Base-by-base conservation (phyloP, 2,888 invertebrate species). In the Cancer borealis region DNA sequence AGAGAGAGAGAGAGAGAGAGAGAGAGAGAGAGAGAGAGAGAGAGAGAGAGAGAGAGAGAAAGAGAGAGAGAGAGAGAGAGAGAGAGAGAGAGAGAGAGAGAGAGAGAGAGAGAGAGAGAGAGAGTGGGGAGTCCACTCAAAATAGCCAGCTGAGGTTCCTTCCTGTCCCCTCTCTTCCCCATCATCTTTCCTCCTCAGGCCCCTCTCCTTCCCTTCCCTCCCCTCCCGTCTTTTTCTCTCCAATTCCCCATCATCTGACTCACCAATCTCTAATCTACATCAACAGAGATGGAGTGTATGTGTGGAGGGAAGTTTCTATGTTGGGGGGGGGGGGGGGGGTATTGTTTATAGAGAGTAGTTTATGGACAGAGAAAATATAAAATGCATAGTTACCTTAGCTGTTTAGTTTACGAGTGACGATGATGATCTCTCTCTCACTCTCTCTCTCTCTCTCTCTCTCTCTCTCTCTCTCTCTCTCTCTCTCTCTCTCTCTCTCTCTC, bases 71-170 rank as follows among this genome's bases (percentile, higher is more conserved):
- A 54, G 91, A 54, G 60, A 54, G 91, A 54, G 60, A 54, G 91
- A 91, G 91, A 54, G 49, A 49, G 90, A 89, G 89, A 90, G 46
- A 46, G 17, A 90, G 49, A 45, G 49, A 90, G 49, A 47, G 49
- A 47, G 46, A 89, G 89, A 89, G 89, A 89, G 89, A 89, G 89
- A 47, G 90, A 90, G n/a, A 90, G 49, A 46, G 90, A 90, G 26
- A 90, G 88, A 88, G 39, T 21, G n/a, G 66, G n/a, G 60, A 60
- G 54, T 49, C 54, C n/a, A 60, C 26, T 47, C 54, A 45, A n/a
- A 39, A 91, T 54, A 30, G 54, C 45, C 10, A 45, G 49, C 39
- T 3, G 49, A 39, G 91, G 30, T 12, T 21, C 46, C 26, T 73
- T n/a, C 87, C 92, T 92, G 10, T 87, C 26, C 47, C 21, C 73